Percentiles rank a stretch among this genome's conserved stretches.
These are phyloP conservation scores for Dunckerocampus dactyliophorus DNA, from an alignment of 2,113 vertebrate genomes.

Conservation along the genomic window DNA sequence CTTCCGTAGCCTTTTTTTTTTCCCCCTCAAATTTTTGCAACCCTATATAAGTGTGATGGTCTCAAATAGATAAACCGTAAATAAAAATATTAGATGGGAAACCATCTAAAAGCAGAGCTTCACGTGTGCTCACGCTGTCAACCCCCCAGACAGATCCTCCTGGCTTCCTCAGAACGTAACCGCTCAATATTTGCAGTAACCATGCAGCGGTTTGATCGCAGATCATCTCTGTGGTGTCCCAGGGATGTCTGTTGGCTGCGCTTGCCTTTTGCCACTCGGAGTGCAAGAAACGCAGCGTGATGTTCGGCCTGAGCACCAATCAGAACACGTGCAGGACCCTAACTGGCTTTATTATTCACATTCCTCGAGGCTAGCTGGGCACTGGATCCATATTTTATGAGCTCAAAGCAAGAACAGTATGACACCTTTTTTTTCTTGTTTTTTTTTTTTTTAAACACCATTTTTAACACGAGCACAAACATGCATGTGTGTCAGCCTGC, in stretches of 20 bases:
- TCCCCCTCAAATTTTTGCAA: too few relatives aligned
- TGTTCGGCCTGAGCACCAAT: constrained; percentile 12
- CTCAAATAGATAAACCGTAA: too few relatives aligned
- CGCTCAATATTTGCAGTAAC: constrained; percentile 1
- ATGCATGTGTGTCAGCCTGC: constrained; percentile 23
- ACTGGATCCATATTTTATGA: constrained; percentile 63
- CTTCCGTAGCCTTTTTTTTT: too few relatives aligned
- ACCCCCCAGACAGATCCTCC: neutral
- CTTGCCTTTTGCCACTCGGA: constrained; percentile 14
- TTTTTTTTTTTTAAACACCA: constrained; percentile 35
- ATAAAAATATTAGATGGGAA: too few relatives aligned
- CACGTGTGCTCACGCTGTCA: too few relatives aligned
- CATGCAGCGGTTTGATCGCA: neutral
- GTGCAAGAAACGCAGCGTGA: constrained; percentile 3
- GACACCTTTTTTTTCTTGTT: neutral
- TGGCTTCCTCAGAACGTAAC: constrained; percentile 1
- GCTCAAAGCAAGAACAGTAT: constrained; percentile 38
- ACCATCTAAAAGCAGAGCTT: too few relatives aligned
- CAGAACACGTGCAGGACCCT: constrained; percentile 25
- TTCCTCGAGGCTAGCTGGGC: constrained; percentile 54
- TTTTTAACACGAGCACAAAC: constrained; percentile 42
- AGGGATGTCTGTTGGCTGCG: neutral
- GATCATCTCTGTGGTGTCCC: neutral
- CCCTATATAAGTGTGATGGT: too few relatives aligned
- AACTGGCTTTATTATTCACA: constrained; percentile 64